Evolutionary conservation across 2,797 vertebrate species (phyloP).

Genomic region (Sebastes hubbsi): DNA sequence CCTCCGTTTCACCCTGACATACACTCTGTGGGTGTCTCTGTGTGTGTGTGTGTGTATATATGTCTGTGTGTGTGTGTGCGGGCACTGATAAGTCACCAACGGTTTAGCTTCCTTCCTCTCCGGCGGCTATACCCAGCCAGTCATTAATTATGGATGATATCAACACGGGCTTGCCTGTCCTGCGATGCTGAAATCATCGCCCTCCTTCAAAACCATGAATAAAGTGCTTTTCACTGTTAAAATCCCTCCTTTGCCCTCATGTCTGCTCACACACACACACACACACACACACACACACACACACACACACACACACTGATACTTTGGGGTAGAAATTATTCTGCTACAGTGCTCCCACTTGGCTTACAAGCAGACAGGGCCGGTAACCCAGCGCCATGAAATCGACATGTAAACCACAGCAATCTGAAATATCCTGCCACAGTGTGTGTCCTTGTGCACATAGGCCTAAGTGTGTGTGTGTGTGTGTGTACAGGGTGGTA

Average conservation of each 20-base stretch:
- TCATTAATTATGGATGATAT: conserved; percentile 73
- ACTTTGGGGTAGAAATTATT: conserved; percentile 43
- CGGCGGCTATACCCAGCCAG: conserved; percentile 13
- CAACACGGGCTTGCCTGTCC: conserved; percentile 55
- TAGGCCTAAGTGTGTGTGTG: neutral
- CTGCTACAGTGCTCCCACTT: conserved; percentile 54
- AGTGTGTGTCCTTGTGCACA: conserved; percentile 3
- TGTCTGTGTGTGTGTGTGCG: conserved; percentile 9
- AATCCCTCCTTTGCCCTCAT: conserved; percentile 33
- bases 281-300: neutral
- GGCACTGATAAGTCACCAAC: conserved; percentile 49
- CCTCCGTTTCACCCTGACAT: conserved; percentile 55
- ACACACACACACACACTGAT: conserved; percentile 8
- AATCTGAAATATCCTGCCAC: conserved; percentile 33
- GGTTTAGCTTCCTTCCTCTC: conserved; percentile 53
- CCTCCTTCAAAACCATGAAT: conserved; percentile 59
- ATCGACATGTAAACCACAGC: conserved; percentile 64
- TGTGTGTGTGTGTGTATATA: neutral
- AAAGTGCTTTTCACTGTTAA: conserved; percentile 75
- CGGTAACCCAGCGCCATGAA: conserved; percentile 49
- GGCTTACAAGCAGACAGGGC: conserved; percentile 53
- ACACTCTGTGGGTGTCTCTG: conserved; percentile 23
- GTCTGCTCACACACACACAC: conserved; percentile 9
- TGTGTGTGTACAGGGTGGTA: neutral
- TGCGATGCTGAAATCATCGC: conserved; percentile 48